A percentile compares a stretch with the other conserved stretches of the same genome.
These are phyloP conservation scores for Pocota personata DNA, from an alignment of 2,888 invertebrate species.

Conservation along the genomic window DNA sequence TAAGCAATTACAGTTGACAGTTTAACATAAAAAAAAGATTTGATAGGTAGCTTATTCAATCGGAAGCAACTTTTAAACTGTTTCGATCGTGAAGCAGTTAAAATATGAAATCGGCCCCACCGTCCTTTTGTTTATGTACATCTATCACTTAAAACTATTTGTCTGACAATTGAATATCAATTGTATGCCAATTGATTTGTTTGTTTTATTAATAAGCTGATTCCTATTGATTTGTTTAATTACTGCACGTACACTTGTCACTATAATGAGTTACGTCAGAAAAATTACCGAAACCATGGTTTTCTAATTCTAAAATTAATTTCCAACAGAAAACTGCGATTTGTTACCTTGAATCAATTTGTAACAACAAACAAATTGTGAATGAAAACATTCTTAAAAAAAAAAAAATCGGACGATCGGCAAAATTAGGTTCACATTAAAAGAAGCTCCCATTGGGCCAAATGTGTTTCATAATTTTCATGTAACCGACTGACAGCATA, in stretches of 20 bases:
- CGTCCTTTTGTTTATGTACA: not conserved
- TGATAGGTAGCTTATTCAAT: not conserved
- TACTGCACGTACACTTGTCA: not conserved
- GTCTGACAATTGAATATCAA: slow-evolving; percentile 5
- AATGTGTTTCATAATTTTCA: too few relatives aligned
- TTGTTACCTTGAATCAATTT: not conserved
- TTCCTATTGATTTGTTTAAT: not conserved
- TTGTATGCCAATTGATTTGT: slow-evolving; percentile 5
- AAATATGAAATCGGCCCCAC: not conserved
- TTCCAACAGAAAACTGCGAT: not conserved
- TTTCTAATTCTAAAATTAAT: not conserved
- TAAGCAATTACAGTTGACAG: not conserved
- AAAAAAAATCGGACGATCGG: not conserved
- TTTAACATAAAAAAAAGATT: not conserved
- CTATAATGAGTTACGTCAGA: not conserved
- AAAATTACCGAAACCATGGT: not conserved
- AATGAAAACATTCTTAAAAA: not conserved
- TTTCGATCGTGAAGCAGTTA: not conserved
- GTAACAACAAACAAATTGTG: not conserved
- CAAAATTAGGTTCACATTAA: too few relatives aligned
- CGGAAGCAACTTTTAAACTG: too few relatives aligned
- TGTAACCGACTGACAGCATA: too few relatives aligned
- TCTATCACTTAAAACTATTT: not conserved
- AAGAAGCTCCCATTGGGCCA: too few relatives aligned
- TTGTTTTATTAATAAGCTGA: not conserved